These are phyloP conservation scores for Xylophagus ater DNA, from an alignment of 2,888 invertebrate species.

Conservation along the genomic window DNA sequence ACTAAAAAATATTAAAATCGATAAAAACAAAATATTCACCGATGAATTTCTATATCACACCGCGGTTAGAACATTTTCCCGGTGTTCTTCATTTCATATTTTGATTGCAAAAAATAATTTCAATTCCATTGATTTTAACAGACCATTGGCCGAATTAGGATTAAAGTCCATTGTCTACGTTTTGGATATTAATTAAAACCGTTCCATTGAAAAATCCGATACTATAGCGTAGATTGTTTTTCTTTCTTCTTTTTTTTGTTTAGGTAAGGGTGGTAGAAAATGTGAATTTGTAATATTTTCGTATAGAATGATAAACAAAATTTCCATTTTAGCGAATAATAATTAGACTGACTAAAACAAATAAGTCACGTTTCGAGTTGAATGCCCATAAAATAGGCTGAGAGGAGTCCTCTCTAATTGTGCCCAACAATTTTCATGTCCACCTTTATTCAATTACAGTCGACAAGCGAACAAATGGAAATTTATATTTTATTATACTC, in stretches of 20 bases:
- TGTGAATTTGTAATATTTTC: no score
- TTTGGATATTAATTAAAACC: constrained; percentile 1
- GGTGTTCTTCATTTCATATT: neutral
- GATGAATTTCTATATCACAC: no score
- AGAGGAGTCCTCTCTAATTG: no score
- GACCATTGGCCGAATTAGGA: neutral
- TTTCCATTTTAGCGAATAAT: neutral
- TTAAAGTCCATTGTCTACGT: constrained; percentile 1
- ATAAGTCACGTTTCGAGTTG: neutral
- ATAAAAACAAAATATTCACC: no score
- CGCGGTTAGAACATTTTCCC: neutral
- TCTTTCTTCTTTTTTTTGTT: no score
- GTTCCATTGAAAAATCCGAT: neutral
- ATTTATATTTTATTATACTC: no score
- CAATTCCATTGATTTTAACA: constrained; percentile 1
- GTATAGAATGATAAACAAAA: neutral
- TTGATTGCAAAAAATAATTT: neutral
- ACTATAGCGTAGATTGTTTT: no score
- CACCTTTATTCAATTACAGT: no score
- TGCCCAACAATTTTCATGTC: no score
- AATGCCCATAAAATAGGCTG: constrained; percentile 1
- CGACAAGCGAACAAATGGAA: no score
- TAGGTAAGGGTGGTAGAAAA: no score
- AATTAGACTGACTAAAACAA: neutral
- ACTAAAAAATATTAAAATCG: no score